Evolutionary conservation across 2,113 vertebrate species (phyloP).

Genomic region (Scomber japonicus): DNA sequence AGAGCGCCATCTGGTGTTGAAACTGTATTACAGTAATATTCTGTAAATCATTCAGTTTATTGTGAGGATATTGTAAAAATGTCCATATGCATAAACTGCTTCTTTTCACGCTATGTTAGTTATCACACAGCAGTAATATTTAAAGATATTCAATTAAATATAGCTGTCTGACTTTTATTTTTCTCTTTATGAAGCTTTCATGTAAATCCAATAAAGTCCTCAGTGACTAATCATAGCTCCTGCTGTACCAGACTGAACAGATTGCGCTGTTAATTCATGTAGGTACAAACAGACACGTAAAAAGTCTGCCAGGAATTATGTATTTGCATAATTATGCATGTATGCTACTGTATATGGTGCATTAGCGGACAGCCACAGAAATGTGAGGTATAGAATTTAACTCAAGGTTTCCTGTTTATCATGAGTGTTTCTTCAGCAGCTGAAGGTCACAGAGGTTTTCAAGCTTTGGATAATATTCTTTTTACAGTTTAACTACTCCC

Average conservation of each 20-base stretch:
- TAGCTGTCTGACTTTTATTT: neutral
- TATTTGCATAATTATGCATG: neutral
- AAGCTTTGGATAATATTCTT: no score
- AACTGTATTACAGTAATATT: neutral
- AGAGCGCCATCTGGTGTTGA: conserved; percentile 58
- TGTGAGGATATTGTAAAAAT: neutral
- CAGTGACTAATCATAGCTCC: no score
- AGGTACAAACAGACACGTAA: neutral
- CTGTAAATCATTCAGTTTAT: neutral
- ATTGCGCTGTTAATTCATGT: neutral
- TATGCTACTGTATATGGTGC: neutral
- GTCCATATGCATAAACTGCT: neutral
- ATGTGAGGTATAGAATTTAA: no score
- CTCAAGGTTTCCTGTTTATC: no score
- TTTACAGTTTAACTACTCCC: no score
- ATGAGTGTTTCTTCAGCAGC: no score
- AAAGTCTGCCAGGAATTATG: neutral
- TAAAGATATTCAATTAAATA: neutral
- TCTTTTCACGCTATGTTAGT: neutral
- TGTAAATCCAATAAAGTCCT: no score
- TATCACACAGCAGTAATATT: neutral
- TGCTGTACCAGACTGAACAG: neutral
- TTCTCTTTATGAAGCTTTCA: neutral
- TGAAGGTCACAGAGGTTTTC: no score
- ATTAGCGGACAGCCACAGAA: neutral